Base-by-base conservation (phyloP, 2,888 invertebrate genomes). In the Cremastinae sp. region DNA sequence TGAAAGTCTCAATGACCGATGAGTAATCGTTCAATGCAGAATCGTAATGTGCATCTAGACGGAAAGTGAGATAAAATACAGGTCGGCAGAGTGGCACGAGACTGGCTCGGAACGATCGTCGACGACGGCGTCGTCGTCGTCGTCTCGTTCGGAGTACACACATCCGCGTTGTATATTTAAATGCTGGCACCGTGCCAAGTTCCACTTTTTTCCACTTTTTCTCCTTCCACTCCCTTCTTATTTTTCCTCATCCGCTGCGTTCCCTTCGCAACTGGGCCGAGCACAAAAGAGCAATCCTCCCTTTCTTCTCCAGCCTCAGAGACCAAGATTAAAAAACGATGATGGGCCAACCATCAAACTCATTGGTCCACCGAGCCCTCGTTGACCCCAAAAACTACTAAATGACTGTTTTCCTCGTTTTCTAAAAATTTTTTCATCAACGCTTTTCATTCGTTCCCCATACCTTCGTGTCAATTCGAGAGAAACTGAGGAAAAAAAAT, bases 121-220 rank as follows among this genome's bases (percentile, higher is more conserved):
- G 28, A 3, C 28, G 5, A 28, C 28, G 28, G 28, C 28, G 28
- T 28, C 28, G 28, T 28, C 28, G 28, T 28, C 28, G n/a, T 28
- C 53, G 28, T 28, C 53, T 64, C 51, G 64, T 54, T 66, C 54
- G 34, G 53, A 66, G 65, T n/a, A 43, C 65, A 34, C 43, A 66
- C 16, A 47, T 68, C 58, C 58, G 58, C 68, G 68, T 56, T 18
- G 43, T 41, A 65, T 59, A 69, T 59, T 58, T 69, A 73, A 73
- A 73, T 54, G 28, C 38, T 14, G 66, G 73, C 53, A 16, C 12
- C 53, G 59, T 47, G 66, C 66, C 73, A 61, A 66, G 66, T 54
- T 70, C 53, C 18, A 62, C 34, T 49, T 75, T 75, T 58, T 43
- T 20, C 43, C 7, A n/a, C 12, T 2, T 18, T 3, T 16, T 22